A percentile compares a stretch with the other conserved stretches of the same genome.
These are phyloP conservation scores for Myiotriccus ornatus DNA, from an alignment of 2,797 vertebrate species.

Conservation along the genomic window DNA sequence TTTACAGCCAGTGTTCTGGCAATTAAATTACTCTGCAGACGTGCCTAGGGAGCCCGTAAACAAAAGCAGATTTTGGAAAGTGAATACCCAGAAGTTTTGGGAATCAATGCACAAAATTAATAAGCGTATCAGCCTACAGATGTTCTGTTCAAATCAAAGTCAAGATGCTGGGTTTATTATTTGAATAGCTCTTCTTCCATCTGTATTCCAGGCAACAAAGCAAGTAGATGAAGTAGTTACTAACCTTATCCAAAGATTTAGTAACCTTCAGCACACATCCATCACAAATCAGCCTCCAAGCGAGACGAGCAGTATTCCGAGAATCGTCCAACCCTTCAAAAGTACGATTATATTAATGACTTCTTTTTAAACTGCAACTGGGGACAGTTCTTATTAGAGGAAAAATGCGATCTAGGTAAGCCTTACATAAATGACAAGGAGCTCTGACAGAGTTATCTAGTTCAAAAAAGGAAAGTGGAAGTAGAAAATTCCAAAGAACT, in stretches of 20 bases:
- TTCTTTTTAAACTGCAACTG: neutral
- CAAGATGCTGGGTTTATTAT: neutral
- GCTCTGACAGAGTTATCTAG: neutral
- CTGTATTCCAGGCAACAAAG: neutral
- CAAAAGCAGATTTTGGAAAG: slow-evolving; percentile 68
- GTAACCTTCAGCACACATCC: slow-evolving; percentile 90
- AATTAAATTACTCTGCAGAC: slow-evolving; percentile 51
- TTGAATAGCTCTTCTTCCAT: neutral
- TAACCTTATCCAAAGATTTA: slow-evolving; percentile 86
- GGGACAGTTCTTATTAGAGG: neutral
- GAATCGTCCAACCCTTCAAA: slow-evolving; percentile 89
- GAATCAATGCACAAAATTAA: slow-evolving; percentile 1
- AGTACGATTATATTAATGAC: neutral
- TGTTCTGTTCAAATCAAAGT: neutral
- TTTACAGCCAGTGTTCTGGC: slow-evolving; percentile 24
- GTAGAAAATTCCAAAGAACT: neutral
- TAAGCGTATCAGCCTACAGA: neutral
- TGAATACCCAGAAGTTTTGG: slow-evolving; percentile 25
- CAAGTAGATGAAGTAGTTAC: slow-evolving; percentile 70
- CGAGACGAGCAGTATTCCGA: slow-evolving; percentile 88
- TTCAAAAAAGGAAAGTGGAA: neutral
- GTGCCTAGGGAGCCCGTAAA: slow-evolving; percentile 68
- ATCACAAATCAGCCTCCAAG: slow-evolving; percentile 88
- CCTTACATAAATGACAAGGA: neutral
- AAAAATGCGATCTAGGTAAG: neutral